Base-by-base conservation (phyloP, 37 sponge, comb jelly and placozoan species). In the Mnemiopsis leidyi region DNA sequence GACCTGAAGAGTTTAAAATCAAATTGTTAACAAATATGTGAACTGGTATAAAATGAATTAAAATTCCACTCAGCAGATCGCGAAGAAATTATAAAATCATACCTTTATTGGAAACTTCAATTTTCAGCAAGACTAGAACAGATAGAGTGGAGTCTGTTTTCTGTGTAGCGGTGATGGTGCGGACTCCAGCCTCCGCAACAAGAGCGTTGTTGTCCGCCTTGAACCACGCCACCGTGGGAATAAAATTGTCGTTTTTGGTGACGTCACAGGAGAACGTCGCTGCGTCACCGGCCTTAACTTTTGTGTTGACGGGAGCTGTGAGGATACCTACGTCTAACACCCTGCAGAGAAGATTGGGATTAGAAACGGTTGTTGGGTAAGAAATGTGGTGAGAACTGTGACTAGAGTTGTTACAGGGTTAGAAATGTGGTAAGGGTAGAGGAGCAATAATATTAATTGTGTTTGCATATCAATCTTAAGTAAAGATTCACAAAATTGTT, bases 171-270 rank as follows among this genome's bases (percentile, higher is more conserved):
- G 79, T 32, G 26, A 77, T 77, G 3, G 36, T 34, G 7, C 26
- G 1, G 2, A 33, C 36, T 13, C 36, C 79, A 18, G 34, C 79
- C 20, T 28, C 36, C 26, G 26, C 36, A 9, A 32, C 79, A 33
- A 77, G 36, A 31, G 1, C 35, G 33, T 34, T 77, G 79, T 77
- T 36, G 32, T 33, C 0, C 20, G 13, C 18, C n/a, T 32, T 23
- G 23, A 32, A 85, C 90, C 90, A 85, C 9, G 40, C 23, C 35
- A 85, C 36, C 1, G 90, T 85, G 3, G 90, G 90, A 23, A 85
- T 61, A 39, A 40, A 85, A 1, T 39, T 3, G 0, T 39, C 30
- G 7, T 38, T 39, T 37, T n/a, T 85, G 48, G 90, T 32, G 16
- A 37, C 90, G 2, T 18, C n/a, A 26, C 90, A 85, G 1, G 90